phyloP scores from a whole-genome alignment of 2,113 vertebrate genomes.

The Paramisgurnus dabryanus region DNA sequence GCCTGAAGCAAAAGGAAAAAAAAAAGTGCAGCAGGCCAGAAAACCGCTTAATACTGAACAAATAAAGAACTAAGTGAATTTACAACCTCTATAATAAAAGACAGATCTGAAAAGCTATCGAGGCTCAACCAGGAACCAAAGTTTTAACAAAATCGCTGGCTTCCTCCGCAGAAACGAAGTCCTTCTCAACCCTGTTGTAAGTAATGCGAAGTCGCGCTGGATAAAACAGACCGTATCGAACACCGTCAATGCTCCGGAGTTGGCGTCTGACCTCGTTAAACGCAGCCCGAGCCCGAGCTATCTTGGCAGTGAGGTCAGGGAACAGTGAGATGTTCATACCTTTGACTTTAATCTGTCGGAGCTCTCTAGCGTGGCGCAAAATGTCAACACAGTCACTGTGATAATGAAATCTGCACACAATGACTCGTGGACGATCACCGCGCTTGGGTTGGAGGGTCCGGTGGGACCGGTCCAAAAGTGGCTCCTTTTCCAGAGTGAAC shows the following conservation, averaged over 20 bases:
- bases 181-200: constrained; percentile 33
- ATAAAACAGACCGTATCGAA: constrained; percentile 33
- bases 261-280: constrained; percentile 37
- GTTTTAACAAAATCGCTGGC: constrained; percentile 2
- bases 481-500: constrained; percentile 32
- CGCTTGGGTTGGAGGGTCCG: constrained; percentile 11
- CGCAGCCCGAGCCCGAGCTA: neutral
- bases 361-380: constrained; percentile 25
- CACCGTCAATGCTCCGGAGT: constrained; percentile 27
- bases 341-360: constrained; percentile 19
- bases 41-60: no score
- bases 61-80: no score
- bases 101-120: neutral
- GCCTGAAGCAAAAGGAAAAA: no score
- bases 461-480: constrained; percentile 11
- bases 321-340: constrained; percentile 37
- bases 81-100: neutral
- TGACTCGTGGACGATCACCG: constrained; percentile 20
- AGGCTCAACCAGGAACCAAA: neutral
- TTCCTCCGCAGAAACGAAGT: constrained; percentile 42
- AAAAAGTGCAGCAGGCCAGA: no score
- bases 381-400: constrained; percentile 40
- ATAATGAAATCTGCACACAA: constrained; percentile 43
- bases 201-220: constrained; percentile 39
- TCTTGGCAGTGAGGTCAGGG: constrained; percentile 43